Base-by-base conservation (phyloP, 2,888 invertebrate species). In the Ganaspis brasiliensis region DNA sequence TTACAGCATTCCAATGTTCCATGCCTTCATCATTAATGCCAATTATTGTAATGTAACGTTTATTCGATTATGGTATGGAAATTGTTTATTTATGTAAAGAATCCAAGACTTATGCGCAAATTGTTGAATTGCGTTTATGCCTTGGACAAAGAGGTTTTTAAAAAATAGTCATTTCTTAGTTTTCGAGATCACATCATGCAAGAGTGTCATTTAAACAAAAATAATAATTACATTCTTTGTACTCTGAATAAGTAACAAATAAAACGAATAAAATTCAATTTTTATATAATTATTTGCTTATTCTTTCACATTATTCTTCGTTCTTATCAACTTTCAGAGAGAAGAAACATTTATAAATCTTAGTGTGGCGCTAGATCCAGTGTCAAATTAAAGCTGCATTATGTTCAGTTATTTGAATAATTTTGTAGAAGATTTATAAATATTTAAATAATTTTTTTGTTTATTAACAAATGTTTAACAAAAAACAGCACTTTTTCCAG, bases 161-260 rank as follows among this genome's bases (percentile, higher is more conserved):
- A n/a, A 31, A 72, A 67, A 57, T 9, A 16, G 4, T 52, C 26
- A 63, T 19, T 5, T 56, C 52, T 73, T 78, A 77, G 79, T 79
- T 75, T 26, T 67, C 55, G 26, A 76, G 71, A 75, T 67, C 40
- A 72, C 72, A 71, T 74, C 73, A 70, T 70, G 31, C 72, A 79
- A 73, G 76, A 77, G 76, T 70, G 74, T 61, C 73, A 74, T 77
- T 81, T 79, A 73, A 73, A 73, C 75, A 76, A 81, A 72, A 21
- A 75, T 74, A 19, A 35, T 35, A 67, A 76, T 40, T 49, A 63
- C 24, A 40, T 70, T 75, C 59, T 73, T 78, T 75, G 73, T 75
- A 72, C 61, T 73, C 52, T 74, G 21, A 59, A n/a, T 10, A 63
- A 76, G 21, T 59, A 71, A 37, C 14, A 74, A 40, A 24, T 21